phyloP scores from a whole-genome alignment of 2,797 vertebrate species.

The Pangasius sanitwongsei region DNA sequence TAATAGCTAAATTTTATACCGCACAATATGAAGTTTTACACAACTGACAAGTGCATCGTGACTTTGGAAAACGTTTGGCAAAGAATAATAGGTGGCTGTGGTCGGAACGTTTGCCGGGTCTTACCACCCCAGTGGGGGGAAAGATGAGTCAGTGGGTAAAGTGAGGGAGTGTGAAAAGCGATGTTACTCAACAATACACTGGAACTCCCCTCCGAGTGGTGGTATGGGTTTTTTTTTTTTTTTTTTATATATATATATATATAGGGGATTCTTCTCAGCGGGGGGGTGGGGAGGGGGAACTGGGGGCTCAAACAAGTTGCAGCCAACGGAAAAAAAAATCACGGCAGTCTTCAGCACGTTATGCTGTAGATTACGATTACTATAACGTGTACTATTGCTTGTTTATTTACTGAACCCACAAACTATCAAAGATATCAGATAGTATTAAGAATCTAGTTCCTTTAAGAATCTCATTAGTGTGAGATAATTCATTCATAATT shows the following conservation, averaged over 20 bases:
- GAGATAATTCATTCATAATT: neutral
- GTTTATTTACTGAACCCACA: neutral
- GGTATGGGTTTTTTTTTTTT: neutral
- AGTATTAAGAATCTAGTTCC: neutral
- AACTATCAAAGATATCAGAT: neutral
- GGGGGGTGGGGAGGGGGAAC: neutral
- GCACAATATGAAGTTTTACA: neutral
- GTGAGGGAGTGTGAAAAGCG: neutral
- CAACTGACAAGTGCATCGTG: neutral
- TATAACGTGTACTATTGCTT: neutral
- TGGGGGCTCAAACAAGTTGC: neutral
- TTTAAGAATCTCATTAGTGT: neutral
- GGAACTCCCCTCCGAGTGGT: neutral
- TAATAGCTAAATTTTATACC: neutral
- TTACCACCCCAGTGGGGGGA: neutral
- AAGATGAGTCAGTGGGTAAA: conserved; percentile 11
- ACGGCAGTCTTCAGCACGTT: neutral
- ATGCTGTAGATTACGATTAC: too few species aligned
- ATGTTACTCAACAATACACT: neutral
- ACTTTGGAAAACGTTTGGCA: neutral
- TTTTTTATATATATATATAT: neutral
- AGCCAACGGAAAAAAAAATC: neutral
- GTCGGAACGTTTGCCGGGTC: neutral
- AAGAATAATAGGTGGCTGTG: neutral
- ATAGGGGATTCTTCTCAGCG: neutral